Conservation (phyloP, 2,797 vertebrate species). For the Falco peregrinus region DNA sequence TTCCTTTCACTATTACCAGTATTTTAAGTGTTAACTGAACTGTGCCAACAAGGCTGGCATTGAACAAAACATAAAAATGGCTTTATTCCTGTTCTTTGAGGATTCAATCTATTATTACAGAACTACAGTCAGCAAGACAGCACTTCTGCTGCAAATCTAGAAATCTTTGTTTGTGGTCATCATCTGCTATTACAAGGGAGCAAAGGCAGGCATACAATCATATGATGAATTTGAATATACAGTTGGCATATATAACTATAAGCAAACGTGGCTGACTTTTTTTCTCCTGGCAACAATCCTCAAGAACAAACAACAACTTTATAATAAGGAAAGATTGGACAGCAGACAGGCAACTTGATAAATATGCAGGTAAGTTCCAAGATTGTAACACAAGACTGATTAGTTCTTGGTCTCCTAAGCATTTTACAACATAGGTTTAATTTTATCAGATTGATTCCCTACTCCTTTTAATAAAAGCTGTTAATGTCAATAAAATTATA, state of each 20-base stretch:
- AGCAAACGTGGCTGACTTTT: not conserved
- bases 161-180: not conserved
- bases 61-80: not conserved
- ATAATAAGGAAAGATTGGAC: not conserved
- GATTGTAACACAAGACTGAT: not conserved
- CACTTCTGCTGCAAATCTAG: not conserved
- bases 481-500: conserved; percentile 15
- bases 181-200: not conserved
- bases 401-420: not conserved
- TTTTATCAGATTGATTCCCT: not conserved
- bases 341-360: not conserved
- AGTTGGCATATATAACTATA: not conserved
- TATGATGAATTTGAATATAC: not conserved
- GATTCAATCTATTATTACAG: not conserved
- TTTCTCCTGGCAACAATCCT: not conserved
- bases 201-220: not conserved
- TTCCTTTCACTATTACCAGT: not conserved
- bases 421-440: not conserved
- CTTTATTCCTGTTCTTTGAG: not conserved
- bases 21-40: not conserved
- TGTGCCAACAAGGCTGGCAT: not conserved
- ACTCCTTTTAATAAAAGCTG: conserved; percentile 7
- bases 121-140: not conserved
- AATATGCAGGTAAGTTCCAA: not conserved
- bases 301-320: not conserved